phyloP scores from a whole-genome alignment of 1,140 invertebrate species.

The Myzus persicae region DNA sequence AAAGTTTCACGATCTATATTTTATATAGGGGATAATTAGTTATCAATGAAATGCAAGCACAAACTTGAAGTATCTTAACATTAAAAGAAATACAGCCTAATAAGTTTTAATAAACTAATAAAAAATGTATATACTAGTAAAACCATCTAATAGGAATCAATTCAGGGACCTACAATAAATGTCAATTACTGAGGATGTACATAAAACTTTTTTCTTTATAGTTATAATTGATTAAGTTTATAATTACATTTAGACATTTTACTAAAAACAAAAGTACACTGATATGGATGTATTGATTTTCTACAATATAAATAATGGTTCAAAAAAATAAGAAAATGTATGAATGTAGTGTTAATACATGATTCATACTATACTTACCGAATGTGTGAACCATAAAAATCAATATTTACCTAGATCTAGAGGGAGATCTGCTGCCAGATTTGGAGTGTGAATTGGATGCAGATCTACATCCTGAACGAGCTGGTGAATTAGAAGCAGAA shows the following conservation, averaged over 20 bases:
- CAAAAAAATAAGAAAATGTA: not conserved
- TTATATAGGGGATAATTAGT: not conserved
- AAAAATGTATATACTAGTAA: not conserved
- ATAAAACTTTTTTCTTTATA: no score
- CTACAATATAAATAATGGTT: not conserved
- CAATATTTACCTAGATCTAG: conserved; percentile 41
- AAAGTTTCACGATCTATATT: not conserved
- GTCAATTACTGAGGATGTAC: no score
- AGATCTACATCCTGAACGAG: conserved; percentile 61
- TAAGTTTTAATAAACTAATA: not conserved
- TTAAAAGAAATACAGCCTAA: not conserved
- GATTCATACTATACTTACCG: not conserved
- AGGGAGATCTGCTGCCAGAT: conserved; percentile 58
- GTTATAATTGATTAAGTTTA: not conserved
- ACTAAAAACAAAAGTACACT: not conserved
- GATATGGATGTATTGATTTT: not conserved
- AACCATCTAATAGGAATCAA: not conserved
- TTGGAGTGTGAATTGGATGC: conserved; percentile 61
- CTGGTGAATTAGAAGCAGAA: no score
- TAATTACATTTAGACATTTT: not conserved
- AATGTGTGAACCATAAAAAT: not conserved
- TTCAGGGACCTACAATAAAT: no score
- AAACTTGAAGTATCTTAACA: not conserved
- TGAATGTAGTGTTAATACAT: not conserved
- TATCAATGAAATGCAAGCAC: not conserved